Base-by-base conservation (phyloP, 2,113 vertebrate species). In the Tricholaema leucomelas region DNA sequence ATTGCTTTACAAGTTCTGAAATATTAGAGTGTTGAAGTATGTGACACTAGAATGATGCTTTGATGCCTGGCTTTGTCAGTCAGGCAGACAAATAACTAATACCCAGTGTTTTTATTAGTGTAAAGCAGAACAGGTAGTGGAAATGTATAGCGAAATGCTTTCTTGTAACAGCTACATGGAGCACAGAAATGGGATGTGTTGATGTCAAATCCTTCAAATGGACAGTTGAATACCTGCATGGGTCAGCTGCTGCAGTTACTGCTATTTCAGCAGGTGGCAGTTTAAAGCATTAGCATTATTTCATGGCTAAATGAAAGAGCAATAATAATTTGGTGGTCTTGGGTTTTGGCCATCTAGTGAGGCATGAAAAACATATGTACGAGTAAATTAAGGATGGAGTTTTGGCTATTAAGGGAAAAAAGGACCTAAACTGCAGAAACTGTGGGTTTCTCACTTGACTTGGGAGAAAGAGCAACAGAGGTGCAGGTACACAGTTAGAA, bases 1-100 rank as follows among this genome's bases (percentile, higher is more conserved):
- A 96, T 96, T 94, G 89, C 92, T 94, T 96, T 95, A 91, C 95
- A 94, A 96, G 91, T 95, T 92, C 87, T 96, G 92, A 92, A 91
- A 94, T 87, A 96, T 94, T 93, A 92, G 85, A 91, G 92, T 81
- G 72, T 96, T 96, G 93, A 96, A 93, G 91, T 93, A 87, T 96
- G 85, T 94, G 95, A 96, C 93, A 95, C 87, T 2, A 3, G 72
- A 95, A 93, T 65, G 92, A 95, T 87, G 92, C 91, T 95, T 94
- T 94, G 85, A 94, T 91, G 95, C 91, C 85, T 91, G 56, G 84
- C 86, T 94, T 95, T 94, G 93, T 93, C 93, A 93, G 87, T 95
- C 79, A 93, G 72, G 84, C 89, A 94, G 93, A 87, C 92, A 93
- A 92, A 89, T 95, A 95, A 94, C 94, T 94, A 91, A 89, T 91